Base-by-base conservation (phyloP, 2,888 invertebrate species). In the Hypomecis punctinalis region DNA sequence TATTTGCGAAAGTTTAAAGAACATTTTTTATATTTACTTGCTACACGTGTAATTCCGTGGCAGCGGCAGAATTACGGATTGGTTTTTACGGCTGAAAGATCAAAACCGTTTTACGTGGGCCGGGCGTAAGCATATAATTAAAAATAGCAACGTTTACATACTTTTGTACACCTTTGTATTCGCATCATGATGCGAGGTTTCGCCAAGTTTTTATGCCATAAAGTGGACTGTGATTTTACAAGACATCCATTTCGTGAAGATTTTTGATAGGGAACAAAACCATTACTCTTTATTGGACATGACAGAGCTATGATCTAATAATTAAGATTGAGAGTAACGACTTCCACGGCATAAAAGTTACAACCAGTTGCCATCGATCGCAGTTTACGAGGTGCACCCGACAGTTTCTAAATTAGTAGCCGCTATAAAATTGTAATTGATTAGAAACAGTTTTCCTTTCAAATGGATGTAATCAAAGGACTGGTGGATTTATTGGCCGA, bases 211-310 rank as follows among this genome's bases (percentile, higher is more conserved):
- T 81, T 78, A 79, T 72, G 74, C 71, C 72, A 70, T 80, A 74
- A 78, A 81, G 70, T 71, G 73, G 72, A 72, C 71, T 74, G 68
- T 66, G 74, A 79, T 80, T 80, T 78, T 76, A 77, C 75, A 82
- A 79, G 69, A 63, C 66, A 64, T 71, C 66, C 63, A 76, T 63
- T 76, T 67, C 64, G 70, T 68, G 67, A 67, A 69, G 67, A 69
- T 63, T 66, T 71, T 70, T 77, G 74, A 75, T 72, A 63, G 71
- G 67, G 66, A 49, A 67, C 63, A 58, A 51, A 45, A 72, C 68
- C 62, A 77, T 74, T 76, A 72, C 67, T 61, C 76, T 79, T 81
- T 76, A 78, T 74, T 72, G 57, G 51, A 55, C 63, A 62, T 70
- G 69, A 69, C 67, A 68, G 62, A 10, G 48, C 63, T 62, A 57